Evolutionary conservation across 2,888 invertebrate species (phyloP), one percentile per base, ranked within the genome.

Genomic region (Caenorhabditis angaria): DNA sequence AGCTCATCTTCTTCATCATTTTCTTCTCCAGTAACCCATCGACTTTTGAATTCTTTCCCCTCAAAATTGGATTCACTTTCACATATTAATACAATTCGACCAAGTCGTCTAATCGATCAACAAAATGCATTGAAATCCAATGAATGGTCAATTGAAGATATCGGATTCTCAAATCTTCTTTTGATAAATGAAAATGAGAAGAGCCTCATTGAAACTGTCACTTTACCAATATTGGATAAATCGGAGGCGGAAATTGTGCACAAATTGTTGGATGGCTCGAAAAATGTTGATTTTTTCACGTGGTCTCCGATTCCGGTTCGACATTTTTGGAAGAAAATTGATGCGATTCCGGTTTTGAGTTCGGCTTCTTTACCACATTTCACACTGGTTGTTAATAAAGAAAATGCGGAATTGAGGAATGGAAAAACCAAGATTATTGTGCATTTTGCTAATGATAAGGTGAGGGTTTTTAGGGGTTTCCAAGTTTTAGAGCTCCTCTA

Each of bases 401-500:
- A 80, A n/a, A 58, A 62, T 20, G 65, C 70, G 18, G 80, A 80
- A 53, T 27, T 80, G 48, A 55, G 80, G 12, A 75, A 65, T 51
- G 80, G 76, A 41, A 80, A 80, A 60, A 64, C 71, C 6, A 76
- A 75, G 54, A 80, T 80, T 29, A 64, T 78, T 20, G 70, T 78
- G 28, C 78, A 78, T 55, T 69, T 57, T 32, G 62, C 57, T 1
- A 61, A 60, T 10, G 62, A 58, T n/a, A 65, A 65, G 69, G 73
- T 69, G 18, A 28, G n/a, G n/a, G 32, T 20, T 29, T 3, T 56
- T 32, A 24, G 29, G n/a, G 28, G 24, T 0, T 47, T 35, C 32
- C 24, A 25, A 10, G 22, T 56, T 20, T 54, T 24, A 3, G 54
- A 27, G 14, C 25, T 54, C 10, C 25, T 28, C 5, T 22, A 29